Conservation (phyloP, 2,888 invertebrate species). For the Luperina testacea region DNA sequence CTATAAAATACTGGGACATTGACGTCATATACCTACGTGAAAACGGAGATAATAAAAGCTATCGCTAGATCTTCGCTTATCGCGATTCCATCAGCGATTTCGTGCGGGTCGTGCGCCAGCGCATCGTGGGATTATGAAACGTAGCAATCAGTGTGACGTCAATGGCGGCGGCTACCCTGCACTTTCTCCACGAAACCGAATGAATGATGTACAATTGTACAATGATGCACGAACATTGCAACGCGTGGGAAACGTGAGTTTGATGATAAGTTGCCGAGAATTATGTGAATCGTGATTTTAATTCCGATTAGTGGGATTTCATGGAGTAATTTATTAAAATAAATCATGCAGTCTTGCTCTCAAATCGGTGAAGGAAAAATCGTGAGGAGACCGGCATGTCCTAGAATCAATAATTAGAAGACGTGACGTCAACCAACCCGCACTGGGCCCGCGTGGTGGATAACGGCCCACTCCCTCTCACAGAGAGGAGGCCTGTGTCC, state of each 20-base stretch:
- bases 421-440: no score
- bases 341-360: no score
- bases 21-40: constrained; percentile 55
- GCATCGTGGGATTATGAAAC: constrained; percentile 74
- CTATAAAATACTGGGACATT: constrained; percentile 43
- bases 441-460: no score
- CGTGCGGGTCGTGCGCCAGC: constrained; percentile 64
- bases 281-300: constrained; percentile 8
- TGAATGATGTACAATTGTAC: constrained; percentile 59
- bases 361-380: no score
- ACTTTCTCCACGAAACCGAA: constrained; percentile 80
- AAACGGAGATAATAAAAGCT: constrained; percentile 53
- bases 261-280: constrained; percentile 34
- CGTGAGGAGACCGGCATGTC: no score
- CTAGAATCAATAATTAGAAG: no score
- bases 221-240: constrained; percentile 51
- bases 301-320: neutral
- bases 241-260: constrained; percentile 70
- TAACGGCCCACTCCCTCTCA: no score
- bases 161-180: constrained; percentile 75
- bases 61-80: constrained; percentile 62
- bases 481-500: no score
- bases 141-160: constrained; percentile 81
- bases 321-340: neutral
- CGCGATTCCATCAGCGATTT: constrained; percentile 64